Evolutionary conservation across 2,888 invertebrate genomes (phyloP).

Genomic region (Eupithecia tripunctaria): DNA sequence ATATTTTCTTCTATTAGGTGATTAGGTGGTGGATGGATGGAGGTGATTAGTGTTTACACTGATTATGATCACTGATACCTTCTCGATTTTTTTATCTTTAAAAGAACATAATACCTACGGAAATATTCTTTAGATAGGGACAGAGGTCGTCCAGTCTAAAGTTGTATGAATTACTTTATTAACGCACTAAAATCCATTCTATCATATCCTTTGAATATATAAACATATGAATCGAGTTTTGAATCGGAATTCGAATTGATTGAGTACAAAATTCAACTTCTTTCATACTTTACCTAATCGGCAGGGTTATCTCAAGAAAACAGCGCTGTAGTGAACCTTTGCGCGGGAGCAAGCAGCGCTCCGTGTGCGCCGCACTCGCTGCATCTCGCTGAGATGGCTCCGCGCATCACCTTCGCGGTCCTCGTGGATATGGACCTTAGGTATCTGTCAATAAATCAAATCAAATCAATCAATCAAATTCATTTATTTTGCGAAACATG

Average conservation of each 20-base stretch:
- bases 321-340: conserved; percentile 73
- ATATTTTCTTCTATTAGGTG: background rate
- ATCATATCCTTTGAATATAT: background rate
- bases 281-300: background rate
- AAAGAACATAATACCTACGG: no score
- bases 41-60: no score
- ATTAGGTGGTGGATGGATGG: no score
- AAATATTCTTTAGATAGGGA: no score
- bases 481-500: no score
- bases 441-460: no score
- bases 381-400: conserved; percentile 70
- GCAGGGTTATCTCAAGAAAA: conserved; percentile 76
- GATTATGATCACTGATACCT: no score
- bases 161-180: background rate
- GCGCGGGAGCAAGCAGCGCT: conserved; percentile 59
- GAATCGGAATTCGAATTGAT: background rate
- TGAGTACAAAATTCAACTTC: background rate
- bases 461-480: no score
- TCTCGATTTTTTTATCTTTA: no score
- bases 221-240: background rate
- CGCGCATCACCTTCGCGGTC: conserved; percentile 65
- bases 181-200: background rate
- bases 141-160: background rate
- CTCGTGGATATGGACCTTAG: conserved; percentile 74
- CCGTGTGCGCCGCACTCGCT: conserved; percentile 76